Base-by-base conservation (phyloP, 1,140 invertebrate genomes). In the Zaprionus kolodkinae region DNA sequence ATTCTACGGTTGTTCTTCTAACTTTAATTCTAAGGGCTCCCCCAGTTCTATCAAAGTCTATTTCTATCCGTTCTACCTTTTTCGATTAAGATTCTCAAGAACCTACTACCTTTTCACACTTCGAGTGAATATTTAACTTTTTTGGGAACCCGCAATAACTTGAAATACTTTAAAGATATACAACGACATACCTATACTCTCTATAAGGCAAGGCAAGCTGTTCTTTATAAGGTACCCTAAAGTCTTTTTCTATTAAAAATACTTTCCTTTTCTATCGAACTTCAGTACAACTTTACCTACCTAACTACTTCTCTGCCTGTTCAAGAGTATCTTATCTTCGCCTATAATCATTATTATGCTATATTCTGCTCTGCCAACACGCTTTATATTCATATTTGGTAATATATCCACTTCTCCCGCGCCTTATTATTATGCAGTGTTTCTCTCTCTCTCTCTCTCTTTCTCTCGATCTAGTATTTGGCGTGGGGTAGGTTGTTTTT, bases 341-440 rank as follows among this genome's bases (percentile, higher is more conserved):
- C 1, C 25, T 27, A 25, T 9, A 35, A 30, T 21, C 30, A 38
- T 33, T 48, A 15, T 56, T 17, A 56, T 15, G 62, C 68, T 68
- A 21, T 10, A 50, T 50, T 50, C 45, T 50, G 38, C 27, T 30
- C 27, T 30, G 15, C 45, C 11, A 50, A 77, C 65, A 72, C 35
- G 59, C 69, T 81, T 88, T 85, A 81, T 88, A 89, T 88, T 88
- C 86, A 89, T 89, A 88, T 88, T 88, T 85, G 71, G 80, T 74
- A 79, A 69, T 67, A 80, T 88, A 74, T 63, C 57, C 56, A 43
- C 65, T 48, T 57, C 73, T 64, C 73, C 73, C 74, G 68, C 73
- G 71, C 61, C 52, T 72, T 76, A 36, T 75, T 55, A 43, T 77
- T 63, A 43, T 62, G 48, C 13, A 61, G 40, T 27, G 67, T 60